Conservation (phyloP, 2,888 invertebrate genomes). For the Tromatobia lineatoria region DNA sequence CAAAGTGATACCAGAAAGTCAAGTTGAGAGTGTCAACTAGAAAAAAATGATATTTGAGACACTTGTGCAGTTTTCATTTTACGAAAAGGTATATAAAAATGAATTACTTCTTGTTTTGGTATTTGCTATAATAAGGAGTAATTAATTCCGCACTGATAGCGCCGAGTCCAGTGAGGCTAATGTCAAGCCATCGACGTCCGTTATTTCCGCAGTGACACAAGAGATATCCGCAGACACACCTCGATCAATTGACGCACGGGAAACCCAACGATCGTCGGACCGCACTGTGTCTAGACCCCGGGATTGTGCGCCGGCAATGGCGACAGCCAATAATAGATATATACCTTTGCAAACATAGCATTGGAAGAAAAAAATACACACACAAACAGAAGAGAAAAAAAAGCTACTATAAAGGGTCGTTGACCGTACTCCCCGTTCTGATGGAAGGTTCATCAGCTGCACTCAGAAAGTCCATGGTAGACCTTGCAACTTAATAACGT, state of each 20-base stretch:
- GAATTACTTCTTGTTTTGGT: neutral
- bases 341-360: slow-evolving; percentile 40
- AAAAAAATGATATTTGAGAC: neutral
- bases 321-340: slow-evolving; percentile 18
- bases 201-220: slow-evolving; percentile 58
- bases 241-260: slow-evolving; percentile 34
- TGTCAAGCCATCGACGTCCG: slow-evolving; percentile 41
- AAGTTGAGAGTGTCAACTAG: neutral
- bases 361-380: slow-evolving; percentile 28
- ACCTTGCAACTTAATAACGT: too few relatives aligned
- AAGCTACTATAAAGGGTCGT: slow-evolving; percentile 51
- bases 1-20: neutral
- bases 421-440: slow-evolving; percentile 56
- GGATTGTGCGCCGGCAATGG: neutral
- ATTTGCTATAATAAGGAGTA: neutral
- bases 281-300: neutral
- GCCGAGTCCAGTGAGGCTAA: neutral
- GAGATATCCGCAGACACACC: slow-evolving; percentile 68
- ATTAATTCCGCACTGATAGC: slow-evolving; percentile 1
- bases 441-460: slow-evolving; percentile 49
- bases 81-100: neutral
- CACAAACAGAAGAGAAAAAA: slow-evolving; percentile 3
- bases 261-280: slow-evolving; percentile 36
- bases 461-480: too few relatives aligned
- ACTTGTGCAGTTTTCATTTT: too few relatives aligned